Base-by-base conservation (phyloP, 2,888 invertebrate genomes). In the Lasioglossum figueresi region DNA sequence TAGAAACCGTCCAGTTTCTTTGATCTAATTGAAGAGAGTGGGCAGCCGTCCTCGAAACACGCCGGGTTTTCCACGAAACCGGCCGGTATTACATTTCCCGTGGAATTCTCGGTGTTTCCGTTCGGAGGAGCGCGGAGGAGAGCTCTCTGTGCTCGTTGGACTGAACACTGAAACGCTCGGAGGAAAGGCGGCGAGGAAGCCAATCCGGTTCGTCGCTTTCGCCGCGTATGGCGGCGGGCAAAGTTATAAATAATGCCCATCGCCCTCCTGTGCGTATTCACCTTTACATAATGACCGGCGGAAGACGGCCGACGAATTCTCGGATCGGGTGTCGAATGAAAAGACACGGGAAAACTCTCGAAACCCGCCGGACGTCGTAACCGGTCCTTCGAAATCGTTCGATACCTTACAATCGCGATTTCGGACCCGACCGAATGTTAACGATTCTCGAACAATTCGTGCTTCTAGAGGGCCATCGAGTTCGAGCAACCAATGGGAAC, bases 161-260 rank as follows among this genome's bases (percentile, higher is more conserved):
- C 70, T 27, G 80, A 63, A 52, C 73, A 56, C 23, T 45, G 82
- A 78, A 71, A 40, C 80, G 66, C 63, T 72, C 76, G 79, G 74
- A 81, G 88, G 56, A 84, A 84, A 88, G 87, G 40, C 80, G 70
- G 48, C 80, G 84, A 76, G 68, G 87, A 82, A 81, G 84, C 87
- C 82, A 84, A 88, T 88, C 86, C 86, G 88, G 86, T 88, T 81
- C 72, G 86, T 79, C 79, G 81, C 80, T 88, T 86, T 88, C 80
- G 86, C 86, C 84, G 82, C 83, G 72, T 84, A 86, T 78, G 84
- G 82, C 77, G 84, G 73, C 82, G 68, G 79, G 79, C 84, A 79
- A 88, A 88, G 88, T 88, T 88, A 88, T 88, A 88, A 88, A 86
- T 88, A 88, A 88, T 88, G 88, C 82, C 80, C 82, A 83, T 88